Evolutionary conservation across 2,113 vertebrate genomes (phyloP).

Genomic region (Lasiurus borealis): DNA sequence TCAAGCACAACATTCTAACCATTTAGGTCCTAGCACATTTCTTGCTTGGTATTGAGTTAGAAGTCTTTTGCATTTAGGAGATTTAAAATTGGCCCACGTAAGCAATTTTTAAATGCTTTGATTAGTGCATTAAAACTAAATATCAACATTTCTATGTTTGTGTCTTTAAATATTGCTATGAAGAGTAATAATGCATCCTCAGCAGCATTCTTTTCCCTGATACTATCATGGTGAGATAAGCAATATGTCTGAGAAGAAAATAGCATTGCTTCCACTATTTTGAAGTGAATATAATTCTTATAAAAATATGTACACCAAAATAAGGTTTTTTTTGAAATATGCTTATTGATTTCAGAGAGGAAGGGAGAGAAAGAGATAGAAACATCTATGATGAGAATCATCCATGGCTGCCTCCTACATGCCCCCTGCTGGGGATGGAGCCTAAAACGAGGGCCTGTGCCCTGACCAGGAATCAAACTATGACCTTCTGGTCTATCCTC

Average conservation of each 20-base stretch:
- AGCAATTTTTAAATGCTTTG: constrained; percentile 66
- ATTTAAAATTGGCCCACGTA: constrained; percentile 61
- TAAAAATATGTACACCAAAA: constrained; percentile 37
- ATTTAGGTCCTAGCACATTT: no score
- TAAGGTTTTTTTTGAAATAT: constrained; percentile 18
- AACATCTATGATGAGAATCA: no score
- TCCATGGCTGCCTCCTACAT: no score
- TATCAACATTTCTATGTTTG: constrained; percentile 66
- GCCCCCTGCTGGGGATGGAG: no score
- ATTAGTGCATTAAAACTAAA: constrained; percentile 56
- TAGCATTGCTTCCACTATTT: constrained; percentile 51
- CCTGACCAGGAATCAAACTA: no score
- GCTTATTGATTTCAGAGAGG: no score
- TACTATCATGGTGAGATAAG: constrained; percentile 36
- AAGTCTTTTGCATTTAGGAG: constrained; percentile 48
- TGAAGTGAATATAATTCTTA: constrained; percentile 63
- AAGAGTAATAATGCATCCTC: constrained; percentile 62
- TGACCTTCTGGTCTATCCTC: not conserved
- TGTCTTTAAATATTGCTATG: constrained; percentile 62
- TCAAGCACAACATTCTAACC: no score
- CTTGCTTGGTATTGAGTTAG: constrained; percentile 39
- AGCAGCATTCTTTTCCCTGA: constrained; percentile 34
- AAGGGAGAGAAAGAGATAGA: no score
- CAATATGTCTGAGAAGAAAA: constrained; percentile 54
- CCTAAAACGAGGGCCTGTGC: no score